Base-by-base conservation (phyloP, 2,113 vertebrate species). In the Gorsachius goisagi region DNA sequence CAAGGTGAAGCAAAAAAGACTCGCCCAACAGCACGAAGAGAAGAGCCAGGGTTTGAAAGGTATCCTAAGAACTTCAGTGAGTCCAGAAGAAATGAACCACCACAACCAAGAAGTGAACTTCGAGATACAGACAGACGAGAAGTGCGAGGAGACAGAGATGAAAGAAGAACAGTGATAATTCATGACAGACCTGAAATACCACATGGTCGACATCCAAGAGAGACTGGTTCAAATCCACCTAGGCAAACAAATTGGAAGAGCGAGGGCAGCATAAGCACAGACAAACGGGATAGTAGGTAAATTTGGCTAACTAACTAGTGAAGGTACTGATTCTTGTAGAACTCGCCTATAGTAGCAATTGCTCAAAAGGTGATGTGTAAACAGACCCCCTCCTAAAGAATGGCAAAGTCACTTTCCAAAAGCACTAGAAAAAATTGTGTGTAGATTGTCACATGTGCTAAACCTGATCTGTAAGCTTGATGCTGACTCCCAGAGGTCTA, bases 281-380 rank as follows among this genome's bases (percentile, higher is more conserved):
- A 99, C 93, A 99, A 99, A 75, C 98, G 98, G 49, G 99, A 99
- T 33, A 92, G 99, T 58, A 98, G 99, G 99, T 99, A 98, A 90
- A 26, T 50, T 7, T 60, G 67, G 27, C 18, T 49, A 12, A 23
- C 4, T 26, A 50, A 32, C 32, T 44, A 37, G 18, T 15, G 52
- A 37, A 30, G 55, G 15, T 33, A 24, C 17, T 24, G 52, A 33
- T 56, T 64, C 19, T 16, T 41, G 30, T 26, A 27, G 24, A 27
- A 22, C 21, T 71, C 37, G 63, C 14, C 45, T 30, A 12, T 21
- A 12, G 20, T 9, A 71, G 23, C 32, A 50, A 3, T 35, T 77
- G 32, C 37, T 89, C 32, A 39, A 47, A 47, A 73, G 39, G 1
- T 30, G 16, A 5, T 30, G 28, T 13, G 30, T 26, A 27, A 73